Evolutionary conservation across 2,797 vertebrate genomes (phyloP).

Genomic region (Pristis pectinata): DNA sequence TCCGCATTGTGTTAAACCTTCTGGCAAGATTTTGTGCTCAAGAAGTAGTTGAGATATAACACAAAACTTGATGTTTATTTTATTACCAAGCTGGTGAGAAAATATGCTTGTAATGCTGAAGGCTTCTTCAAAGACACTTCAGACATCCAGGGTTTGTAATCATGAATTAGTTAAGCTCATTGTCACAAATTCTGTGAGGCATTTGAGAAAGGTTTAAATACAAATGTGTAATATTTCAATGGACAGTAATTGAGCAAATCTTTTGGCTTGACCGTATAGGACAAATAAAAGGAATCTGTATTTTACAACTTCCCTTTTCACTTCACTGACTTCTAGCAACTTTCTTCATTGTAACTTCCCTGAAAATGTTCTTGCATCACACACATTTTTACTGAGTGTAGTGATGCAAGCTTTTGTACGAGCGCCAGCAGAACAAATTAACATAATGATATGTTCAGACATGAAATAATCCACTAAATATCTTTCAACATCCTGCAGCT

Average conservation of each 20-base stretch:
- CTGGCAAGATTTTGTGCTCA: no score
- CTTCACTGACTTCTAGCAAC: not conserved
- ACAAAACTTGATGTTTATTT: conserved; percentile 2
- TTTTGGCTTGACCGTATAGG: not conserved
- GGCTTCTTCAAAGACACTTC: not conserved
- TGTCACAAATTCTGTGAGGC: not conserved
- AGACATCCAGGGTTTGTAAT: not conserved
- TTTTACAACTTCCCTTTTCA: not conserved
- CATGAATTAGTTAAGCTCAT: not conserved
- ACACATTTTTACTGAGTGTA: not conserved
- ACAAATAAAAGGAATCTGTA: not conserved
- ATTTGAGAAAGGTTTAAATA: not conserved
- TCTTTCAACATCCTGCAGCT: not conserved
- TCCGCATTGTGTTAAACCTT: no score
- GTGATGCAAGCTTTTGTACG: not conserved
- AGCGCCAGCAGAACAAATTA: not conserved
- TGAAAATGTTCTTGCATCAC: not conserved
- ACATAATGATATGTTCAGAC: not conserved
- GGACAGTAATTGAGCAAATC: not conserved
- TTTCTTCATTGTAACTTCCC: not conserved
- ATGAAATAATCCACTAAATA: not conserved
- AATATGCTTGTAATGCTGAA: not conserved
- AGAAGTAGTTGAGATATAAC: no score
- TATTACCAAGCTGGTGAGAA: not conserved
- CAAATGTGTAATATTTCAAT: not conserved